Conservation (phyloP, 2,113 vertebrate species). For the Pygoscelis adeliae region DNA sequence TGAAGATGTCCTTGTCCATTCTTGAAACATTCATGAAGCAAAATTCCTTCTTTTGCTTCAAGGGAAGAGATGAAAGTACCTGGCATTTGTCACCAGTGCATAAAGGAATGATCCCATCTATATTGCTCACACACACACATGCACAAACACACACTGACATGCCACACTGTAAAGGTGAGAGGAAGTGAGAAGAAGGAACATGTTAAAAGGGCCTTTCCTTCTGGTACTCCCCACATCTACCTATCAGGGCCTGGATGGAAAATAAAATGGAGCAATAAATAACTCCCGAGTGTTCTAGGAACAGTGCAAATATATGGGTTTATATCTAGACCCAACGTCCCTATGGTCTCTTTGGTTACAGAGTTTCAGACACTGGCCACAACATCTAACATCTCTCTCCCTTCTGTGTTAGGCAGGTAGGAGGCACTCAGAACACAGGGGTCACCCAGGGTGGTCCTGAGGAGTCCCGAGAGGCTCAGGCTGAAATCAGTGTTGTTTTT, state of each 20-base stretch:
- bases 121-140: not conserved
- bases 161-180: not conserved
- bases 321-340: rapidly evolving
- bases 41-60: not conserved
- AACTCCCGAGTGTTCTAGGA: not conserved
- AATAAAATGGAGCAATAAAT: not conserved
- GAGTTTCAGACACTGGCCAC: not conserved
- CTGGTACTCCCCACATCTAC: not conserved
- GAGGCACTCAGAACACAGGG: not conserved
- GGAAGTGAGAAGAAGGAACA: not conserved
- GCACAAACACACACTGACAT: not conserved
- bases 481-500: not conserved
- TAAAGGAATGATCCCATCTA: not conserved
- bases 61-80: not conserved
- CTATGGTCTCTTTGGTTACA: not conserved
- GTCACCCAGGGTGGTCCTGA: not conserved
- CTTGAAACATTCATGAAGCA: no score
- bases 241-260: not conserved
- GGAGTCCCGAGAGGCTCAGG: rapidly evolving
- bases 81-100: not conserved
- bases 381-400: not conserved
- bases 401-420: not conserved
- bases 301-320: not conserved
- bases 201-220: not conserved
- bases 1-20: no score